Base-by-base conservation (phyloP, 2,113 vertebrate genomes). In the Oxygymnocypris stewartii region DNA sequence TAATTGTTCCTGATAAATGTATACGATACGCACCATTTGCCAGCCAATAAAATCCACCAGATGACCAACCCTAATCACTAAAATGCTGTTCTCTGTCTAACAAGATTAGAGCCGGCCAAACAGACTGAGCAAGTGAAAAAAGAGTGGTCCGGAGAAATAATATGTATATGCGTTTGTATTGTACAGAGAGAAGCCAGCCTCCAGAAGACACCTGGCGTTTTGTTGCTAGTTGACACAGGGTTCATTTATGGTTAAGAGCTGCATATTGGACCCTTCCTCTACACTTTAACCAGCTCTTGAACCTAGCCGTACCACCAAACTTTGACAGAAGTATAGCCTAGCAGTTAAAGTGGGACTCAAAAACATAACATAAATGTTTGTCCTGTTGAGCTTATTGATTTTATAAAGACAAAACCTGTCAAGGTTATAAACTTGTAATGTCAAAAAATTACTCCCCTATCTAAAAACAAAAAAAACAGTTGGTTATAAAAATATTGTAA, bases 1-100 rank as follows among this genome's bases (percentile, higher is more conserved):
- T 61, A 91, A 93, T 94, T 91, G 91, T 93, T 90, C 89, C 91
- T 94, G 93, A 95, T 93, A 93, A 94, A 95, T 94, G 94, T 94
- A 94, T 93, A 91, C 88, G 93, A 94, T 93, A 92, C 92, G 91
- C 92, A 87, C 92, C 93, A 93, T 94, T 94, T 92, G 91, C 88
- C 92, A 89, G 92, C 94, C 94, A 94, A 94, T 95, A 94, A 94
- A 95, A 95, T 92, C 94, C 92, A 92, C 85, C 6, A 88, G 88
- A 87, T 88, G 91, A 89, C 90, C 91, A 91, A 89, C 91, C 89
- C 89, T 92, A 93, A 93, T 95, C 92, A 87, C 92, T 92, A 90
- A 92, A 88, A 89, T 91, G 88, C 89, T 89, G 86, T 87, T 91
- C 71, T 79, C 79, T 80, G 88, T 90, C 86, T 69, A 86, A 87